Conservation (phyloP, 2,797 vertebrate species). For the Melanotaenia maccullochi region DNA sequence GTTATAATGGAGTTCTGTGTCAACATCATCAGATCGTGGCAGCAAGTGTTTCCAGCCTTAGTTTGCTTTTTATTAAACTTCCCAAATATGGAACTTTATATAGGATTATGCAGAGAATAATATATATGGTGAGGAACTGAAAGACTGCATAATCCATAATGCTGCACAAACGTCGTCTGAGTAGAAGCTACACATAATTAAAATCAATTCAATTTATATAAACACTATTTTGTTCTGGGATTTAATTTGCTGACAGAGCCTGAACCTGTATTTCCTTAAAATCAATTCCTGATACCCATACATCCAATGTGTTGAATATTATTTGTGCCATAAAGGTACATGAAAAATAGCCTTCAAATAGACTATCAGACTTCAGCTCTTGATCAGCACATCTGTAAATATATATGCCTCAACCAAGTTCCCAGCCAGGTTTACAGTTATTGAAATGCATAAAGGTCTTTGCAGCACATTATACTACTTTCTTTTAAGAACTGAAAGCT, state of each 20-base stretch:
- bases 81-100: too few relatives aligned
- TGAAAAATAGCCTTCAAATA: not conserved
- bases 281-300: not conserved
- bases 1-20: too few relatives aligned
- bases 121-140: too few relatives aligned
- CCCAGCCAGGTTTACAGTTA: conserved; percentile 8
- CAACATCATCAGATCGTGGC: too few relatives aligned
- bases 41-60: too few relatives aligned
- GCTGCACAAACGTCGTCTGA: too few relatives aligned
- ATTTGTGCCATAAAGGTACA: not conserved
- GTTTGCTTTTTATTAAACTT: too few relatives aligned
- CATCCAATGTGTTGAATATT: not conserved
- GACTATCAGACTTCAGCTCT: not conserved
- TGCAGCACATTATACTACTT: conserved; percentile 38
- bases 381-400: not conserved
- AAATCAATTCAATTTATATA: not conserved
- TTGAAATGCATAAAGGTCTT: conserved; percentile 39
- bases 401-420: conserved; percentile 7
- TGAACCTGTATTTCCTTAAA: not conserved
- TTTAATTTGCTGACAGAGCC: too few relatives aligned
- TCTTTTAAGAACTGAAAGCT: conserved; percentile 51
- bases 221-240: not conserved
- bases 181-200: not conserved
- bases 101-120: too few relatives aligned
- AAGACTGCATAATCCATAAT: too few relatives aligned